Conservation (phyloP, 2,797 vertebrate genomes). For the Acanthornis magna region DNA sequence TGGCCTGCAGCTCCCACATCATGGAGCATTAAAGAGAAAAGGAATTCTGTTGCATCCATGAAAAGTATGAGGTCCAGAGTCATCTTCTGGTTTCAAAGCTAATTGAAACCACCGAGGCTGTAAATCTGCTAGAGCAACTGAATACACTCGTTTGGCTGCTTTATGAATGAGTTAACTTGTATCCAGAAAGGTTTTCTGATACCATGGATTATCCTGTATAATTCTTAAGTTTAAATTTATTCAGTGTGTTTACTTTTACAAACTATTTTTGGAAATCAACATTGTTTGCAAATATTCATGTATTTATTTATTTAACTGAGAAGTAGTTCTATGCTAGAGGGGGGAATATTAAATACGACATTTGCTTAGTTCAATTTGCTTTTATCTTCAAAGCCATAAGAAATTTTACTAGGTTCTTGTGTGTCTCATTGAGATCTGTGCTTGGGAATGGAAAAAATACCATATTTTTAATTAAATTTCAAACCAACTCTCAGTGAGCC, state of each 20-base stretch:
- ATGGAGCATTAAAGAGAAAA: not conserved
- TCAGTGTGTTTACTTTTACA: constrained; percentile 69
- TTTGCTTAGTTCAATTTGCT: constrained; percentile 70
- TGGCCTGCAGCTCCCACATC: not conserved
- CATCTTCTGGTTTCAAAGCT: constrained; percentile 34
- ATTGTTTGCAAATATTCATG: constrained; percentile 62
- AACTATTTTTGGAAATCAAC: constrained; percentile 64
- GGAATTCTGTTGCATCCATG: not conserved
- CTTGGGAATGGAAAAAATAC: constrained; percentile 45
- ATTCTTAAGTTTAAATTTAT: constrained; percentile 49
- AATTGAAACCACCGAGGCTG: constrained; percentile 43
- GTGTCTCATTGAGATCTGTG: constrained; percentile 54
- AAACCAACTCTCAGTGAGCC: constrained; percentile 14
- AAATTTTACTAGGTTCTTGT: constrained; percentile 67
- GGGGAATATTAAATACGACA: constrained; percentile 63
- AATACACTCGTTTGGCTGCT: constrained; percentile 1
- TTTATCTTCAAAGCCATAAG: constrained; percentile 76
- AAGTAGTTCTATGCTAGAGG: constrained; percentile 57
- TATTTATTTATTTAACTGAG: constrained; percentile 29
- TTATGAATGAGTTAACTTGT: constrained; percentile 44
- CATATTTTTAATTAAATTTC: constrained; percentile 68
- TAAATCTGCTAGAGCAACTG: constrained; percentile 5
- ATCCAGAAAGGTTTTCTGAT: constrained; percentile 32
- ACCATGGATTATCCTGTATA: constrained; percentile 53
- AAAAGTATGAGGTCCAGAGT: not conserved